Conservation (phyloP, 2,113 vertebrate species). For the Jacana jacana region DNA sequence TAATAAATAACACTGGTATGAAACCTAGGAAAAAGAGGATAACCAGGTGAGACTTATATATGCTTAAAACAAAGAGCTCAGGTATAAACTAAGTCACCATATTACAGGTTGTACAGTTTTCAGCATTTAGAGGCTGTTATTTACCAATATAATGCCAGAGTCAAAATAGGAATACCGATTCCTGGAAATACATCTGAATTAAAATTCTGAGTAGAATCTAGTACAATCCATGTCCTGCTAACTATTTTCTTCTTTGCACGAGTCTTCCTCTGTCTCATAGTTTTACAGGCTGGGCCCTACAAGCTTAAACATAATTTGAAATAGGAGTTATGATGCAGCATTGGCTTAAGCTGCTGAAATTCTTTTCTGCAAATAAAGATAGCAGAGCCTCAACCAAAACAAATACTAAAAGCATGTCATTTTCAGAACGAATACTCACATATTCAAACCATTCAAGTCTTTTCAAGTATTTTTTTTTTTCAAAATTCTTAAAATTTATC, state of each 20-base stretch:
- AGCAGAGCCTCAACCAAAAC: not conserved
- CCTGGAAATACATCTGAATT: not conserved
- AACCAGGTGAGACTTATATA: not conserved
- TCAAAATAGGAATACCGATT: not conserved
- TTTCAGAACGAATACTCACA: not conserved
- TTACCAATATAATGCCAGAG: not conserved
- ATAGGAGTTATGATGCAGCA: not conserved
- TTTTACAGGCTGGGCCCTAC: not conserved
- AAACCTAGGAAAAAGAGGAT: not conserved
- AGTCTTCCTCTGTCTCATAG: not conserved
- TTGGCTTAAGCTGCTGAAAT: not conserved
- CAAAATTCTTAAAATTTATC: not conserved
- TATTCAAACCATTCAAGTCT: not conserved
- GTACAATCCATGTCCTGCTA: not conserved
- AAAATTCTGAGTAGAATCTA: not conserved
- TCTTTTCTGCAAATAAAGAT: not conserved
- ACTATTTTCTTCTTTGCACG: not conserved
- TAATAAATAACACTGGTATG: not conserved
- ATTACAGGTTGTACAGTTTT: not conserved
- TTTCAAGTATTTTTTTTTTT: not conserved
- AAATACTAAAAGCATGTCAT: not conserved
- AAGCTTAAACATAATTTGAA: not conserved
- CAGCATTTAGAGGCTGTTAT: not conserved
- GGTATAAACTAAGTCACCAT: not conserved
- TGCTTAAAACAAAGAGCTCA: not conserved